A percentile compares a stretch with the other conserved stretches of the same genome.
Conservation (phyloP, 30 jellyfish, hydroid and myxozoan genomes). For the Mastigias papua region DNA sequence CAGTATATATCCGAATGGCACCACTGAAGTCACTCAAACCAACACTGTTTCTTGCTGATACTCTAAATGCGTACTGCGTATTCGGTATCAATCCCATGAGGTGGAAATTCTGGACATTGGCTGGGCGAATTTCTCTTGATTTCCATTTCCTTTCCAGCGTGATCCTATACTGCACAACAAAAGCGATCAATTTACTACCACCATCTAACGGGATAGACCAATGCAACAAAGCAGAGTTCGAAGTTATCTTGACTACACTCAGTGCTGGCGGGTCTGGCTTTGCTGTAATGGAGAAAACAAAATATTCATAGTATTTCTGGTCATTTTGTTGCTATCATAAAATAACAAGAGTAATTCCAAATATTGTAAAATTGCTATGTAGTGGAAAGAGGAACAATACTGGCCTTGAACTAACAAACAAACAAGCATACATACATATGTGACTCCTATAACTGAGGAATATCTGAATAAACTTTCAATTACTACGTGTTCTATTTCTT, state of each 20-base stretch:
- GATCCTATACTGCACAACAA: conserved; percentile 61
- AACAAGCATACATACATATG: no score
- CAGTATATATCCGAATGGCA: conserved; percentile 11
- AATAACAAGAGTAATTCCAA: no score
- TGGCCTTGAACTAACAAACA: no score
- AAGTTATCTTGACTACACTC: background rate
- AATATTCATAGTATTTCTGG: background rate
- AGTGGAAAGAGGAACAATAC: no score
- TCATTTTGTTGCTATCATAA: no score
- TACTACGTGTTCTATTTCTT: no score
- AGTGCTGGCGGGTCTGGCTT: conserved; percentile 61
- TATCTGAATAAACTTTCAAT: no score
- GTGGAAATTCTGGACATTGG: conserved; percentile 66
- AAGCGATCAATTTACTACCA: conserved; percentile 54
- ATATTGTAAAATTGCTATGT: no score
- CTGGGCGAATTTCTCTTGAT: conserved; percentile 67
- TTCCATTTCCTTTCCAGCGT: conserved; percentile 56
- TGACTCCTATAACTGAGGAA: no score
- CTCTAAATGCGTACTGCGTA: conserved; percentile 56
- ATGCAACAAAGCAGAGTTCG: conserved; percentile 30
- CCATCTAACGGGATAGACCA: conserved; percentile 71
- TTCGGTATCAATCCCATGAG: conserved; percentile 63
- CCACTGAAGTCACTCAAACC: conserved; percentile 72
- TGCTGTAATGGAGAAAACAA: background rate
- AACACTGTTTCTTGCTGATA: conserved; percentile 75